phyloP scores from a whole-genome alignment of 2,797 vertebrate species.

The Tauraco hartlaubi region DNA sequence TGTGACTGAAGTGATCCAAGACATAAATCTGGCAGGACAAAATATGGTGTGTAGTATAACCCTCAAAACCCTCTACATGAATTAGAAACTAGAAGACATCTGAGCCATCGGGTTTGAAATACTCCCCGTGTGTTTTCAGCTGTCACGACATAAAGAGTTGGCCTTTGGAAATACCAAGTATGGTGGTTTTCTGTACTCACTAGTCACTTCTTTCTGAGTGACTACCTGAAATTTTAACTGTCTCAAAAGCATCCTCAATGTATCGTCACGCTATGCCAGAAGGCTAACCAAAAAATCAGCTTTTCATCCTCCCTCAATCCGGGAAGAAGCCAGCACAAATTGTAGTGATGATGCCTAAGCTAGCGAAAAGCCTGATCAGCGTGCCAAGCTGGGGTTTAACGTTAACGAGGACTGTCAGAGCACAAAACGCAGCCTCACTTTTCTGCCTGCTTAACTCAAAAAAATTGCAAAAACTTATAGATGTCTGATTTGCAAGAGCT shows the following conservation, averaged over 20 bases:
- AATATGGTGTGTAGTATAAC: neutral
- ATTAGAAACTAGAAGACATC: conserved; percentile 30
- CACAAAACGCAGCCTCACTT: neutral
- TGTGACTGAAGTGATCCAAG: conserved; percentile 17
- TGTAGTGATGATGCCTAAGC: neutral
- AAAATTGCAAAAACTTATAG: neutral
- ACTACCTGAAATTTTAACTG: neutral
- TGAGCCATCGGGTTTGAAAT: neutral
- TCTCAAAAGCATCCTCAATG: neutral
- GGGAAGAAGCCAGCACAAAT: neutral
- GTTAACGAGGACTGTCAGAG: neutral
- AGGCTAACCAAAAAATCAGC: neutral
- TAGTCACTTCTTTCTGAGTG: neutral
- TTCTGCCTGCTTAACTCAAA: neutral
- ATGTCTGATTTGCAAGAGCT: neutral
- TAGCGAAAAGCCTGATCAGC: neutral
- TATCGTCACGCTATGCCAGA: neutral
- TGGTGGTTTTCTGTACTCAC: neutral
- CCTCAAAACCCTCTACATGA: conserved; percentile 9
- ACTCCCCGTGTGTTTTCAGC: neutral
- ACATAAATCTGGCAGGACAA: conserved; percentile 42
- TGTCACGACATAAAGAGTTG: neutral
- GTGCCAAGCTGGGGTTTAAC: neutral
- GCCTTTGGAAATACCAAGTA: neutral
- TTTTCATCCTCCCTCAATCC: neutral